Evolutionary conservation across 2,888 invertebrate genomes (phyloP).

Genomic region (Venustoraphidia nigricollis): DNA sequence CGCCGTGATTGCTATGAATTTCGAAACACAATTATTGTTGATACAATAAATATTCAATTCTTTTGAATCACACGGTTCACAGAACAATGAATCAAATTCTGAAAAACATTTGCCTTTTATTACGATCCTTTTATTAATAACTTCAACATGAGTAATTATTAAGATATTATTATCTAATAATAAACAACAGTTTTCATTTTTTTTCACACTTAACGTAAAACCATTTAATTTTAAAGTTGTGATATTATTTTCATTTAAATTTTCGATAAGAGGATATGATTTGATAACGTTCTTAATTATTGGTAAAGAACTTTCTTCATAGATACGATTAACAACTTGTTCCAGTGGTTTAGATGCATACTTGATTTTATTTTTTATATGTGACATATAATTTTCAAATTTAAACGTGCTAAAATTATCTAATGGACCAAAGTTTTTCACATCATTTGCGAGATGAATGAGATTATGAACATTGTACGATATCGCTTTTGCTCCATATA

Average conservation of each 20-base stretch:
- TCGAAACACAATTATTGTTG: too few relatives aligned
- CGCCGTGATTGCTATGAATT: too few relatives aligned
- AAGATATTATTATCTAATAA: conserved; percentile 1
- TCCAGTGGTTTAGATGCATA: conserved; percentile 10
- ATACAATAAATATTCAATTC: conserved; percentile 6
- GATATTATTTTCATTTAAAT: conserved; percentile 2
- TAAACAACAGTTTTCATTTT: conserved; percentile 8
- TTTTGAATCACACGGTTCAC: conserved; percentile 7
- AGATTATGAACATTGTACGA: conserved; percentile 14
- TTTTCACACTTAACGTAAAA: conserved; percentile 5
- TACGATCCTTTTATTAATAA: not conserved
- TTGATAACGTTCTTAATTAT: not conserved
- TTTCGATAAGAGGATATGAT: conserved; percentile 5
- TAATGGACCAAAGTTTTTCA: conserved; percentile 10
- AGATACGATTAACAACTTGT: conserved; percentile 12
- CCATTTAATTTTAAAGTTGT: conserved; percentile 5
- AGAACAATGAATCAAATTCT: not conserved
- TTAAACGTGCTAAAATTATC: conserved; percentile 14
- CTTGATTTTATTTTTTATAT: conserved; percentile 10
- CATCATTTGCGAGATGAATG: conserved; percentile 12
- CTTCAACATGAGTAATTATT: not conserved
- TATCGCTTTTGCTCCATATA: conserved; percentile 12
- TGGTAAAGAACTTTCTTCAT: conserved; percentile 2
- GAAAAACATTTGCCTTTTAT: not conserved
- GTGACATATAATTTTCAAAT: conserved; percentile 12